Evolutionary conservation across 1,140 invertebrate species (phyloP).

Genomic region (Episyrphus balteatus): DNA sequence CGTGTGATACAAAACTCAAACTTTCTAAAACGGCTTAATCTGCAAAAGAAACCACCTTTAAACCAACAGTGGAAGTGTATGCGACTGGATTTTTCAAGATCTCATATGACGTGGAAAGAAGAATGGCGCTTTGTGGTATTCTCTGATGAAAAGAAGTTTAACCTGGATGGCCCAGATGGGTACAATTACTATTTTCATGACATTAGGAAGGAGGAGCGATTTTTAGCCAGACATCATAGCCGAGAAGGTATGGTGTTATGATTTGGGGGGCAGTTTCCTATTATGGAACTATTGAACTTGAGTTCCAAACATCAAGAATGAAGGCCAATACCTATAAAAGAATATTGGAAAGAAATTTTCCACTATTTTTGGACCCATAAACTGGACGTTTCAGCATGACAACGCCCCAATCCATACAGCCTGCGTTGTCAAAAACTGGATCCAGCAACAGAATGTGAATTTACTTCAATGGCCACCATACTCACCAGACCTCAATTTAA

Average conservation of each 20-base stretch:
- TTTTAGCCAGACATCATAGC: slow-evolving; percentile 6
- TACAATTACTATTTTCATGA: slow-evolving; percentile 7
- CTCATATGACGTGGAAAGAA: background rate
- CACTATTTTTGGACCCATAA: slow-evolving; percentile 4
- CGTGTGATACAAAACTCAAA: too few relatives aligned
- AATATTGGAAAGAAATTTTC: slow-evolving; percentile 6
- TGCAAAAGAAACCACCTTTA: too few relatives aligned
- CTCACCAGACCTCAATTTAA: background rate
- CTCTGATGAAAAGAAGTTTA: slow-evolving; percentile 9
- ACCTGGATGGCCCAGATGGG: slow-evolving; percentile 3
- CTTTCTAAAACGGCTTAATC: too few relatives aligned
- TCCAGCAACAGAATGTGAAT: background rate
- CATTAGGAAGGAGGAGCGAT: slow-evolving; percentile 5
- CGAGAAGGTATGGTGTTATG: slow-evolving; percentile 6
- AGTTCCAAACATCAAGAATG: slow-evolving; percentile 6
- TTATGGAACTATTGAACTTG: slow-evolving; percentile 10
- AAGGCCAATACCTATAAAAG: slow-evolving; percentile 8
- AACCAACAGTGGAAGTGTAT: too few relatives aligned
- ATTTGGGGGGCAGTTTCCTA: slow-evolving; percentile 7
- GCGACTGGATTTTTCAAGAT: too few relatives aligned
- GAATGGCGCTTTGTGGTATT: slow-evolving; percentile 9
- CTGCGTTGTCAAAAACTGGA: background rate
- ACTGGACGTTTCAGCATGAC: slow-evolving; percentile 5
- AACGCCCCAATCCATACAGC: slow-evolving; percentile 1
- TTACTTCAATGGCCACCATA: background rate